A percentile compares a stretch with the other conserved stretches of the same genome.
Conservation (phyloP, 2,888 invertebrate species). For the Heliconius cydno region DNA sequence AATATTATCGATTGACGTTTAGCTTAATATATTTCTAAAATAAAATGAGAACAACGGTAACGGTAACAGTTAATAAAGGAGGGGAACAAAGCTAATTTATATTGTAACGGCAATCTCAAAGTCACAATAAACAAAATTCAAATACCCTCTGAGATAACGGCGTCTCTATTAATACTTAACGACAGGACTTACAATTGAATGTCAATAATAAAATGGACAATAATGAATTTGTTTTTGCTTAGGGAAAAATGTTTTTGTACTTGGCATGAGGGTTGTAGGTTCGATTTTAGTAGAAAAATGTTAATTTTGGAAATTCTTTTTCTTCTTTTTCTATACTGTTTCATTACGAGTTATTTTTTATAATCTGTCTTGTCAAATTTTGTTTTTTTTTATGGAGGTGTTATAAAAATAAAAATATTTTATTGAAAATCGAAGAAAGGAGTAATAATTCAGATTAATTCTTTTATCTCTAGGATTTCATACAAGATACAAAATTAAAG, state of each 20-base stretch:
- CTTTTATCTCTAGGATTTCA: too few species aligned
- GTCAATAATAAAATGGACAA: conserved; percentile 33
- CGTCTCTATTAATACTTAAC: conserved; percentile 30
- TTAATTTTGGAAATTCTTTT: too few species aligned
- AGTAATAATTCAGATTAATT: too few species aligned
- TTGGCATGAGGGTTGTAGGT: background rate
- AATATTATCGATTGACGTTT: conserved; percentile 6
- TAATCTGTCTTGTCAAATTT: too few species aligned
- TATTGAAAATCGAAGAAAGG: too few species aligned
- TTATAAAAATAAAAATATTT: too few species aligned
- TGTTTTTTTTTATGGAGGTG: too few species aligned
- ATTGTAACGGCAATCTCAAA: conserved; percentile 34
- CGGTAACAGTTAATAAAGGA: conserved; percentile 24
- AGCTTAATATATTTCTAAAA: conserved; percentile 23
- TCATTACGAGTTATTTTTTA: too few species aligned
- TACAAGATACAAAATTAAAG: background rate
- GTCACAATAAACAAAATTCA: conserved; percentile 35
- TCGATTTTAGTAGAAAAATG: background rate
- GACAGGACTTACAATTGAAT: conserved; percentile 30
- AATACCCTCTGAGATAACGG: conserved; percentile 24
- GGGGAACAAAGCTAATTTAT: conserved; percentile 30
- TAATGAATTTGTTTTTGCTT: conserved; percentile 6
- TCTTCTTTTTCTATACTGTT: too few species aligned
- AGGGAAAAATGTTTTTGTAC: too few species aligned
- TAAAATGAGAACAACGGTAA: conserved; percentile 18